Percentiles rank a stretch among this genome's conserved stretches.
Evolutionary conservation across 2,888 invertebrate genomes (phyloP).

Genomic region (Morpho helenor): DNA sequence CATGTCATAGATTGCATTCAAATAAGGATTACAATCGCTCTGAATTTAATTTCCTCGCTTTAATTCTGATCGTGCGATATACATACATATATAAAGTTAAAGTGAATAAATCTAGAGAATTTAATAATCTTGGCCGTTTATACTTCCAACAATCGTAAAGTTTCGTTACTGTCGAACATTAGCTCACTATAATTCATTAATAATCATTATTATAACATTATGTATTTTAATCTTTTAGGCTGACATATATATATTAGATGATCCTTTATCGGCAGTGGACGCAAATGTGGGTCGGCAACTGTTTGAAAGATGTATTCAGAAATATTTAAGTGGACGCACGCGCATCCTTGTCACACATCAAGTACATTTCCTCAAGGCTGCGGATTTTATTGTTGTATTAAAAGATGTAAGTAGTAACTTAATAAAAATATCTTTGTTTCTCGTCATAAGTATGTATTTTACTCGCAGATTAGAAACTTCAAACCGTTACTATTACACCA

Average conservation of each 20-base stretch:
- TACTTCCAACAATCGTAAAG: too few relatives aligned
- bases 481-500: too few relatives aligned
- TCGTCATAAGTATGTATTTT: neutral
- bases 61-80: too few relatives aligned
- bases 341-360: conserved; percentile 92
- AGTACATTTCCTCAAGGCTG: conserved; percentile 80
- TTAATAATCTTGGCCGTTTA: too few relatives aligned
- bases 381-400: conserved; percentile 76
- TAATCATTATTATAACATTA: too few relatives aligned
- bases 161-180: too few relatives aligned
- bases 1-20: too few relatives aligned
- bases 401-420: conserved; percentile 49
- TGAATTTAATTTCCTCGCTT: too few relatives aligned
- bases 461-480: neutral
- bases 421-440: neutral
- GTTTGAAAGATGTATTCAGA: conserved; percentile 86
- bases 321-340: conserved; percentile 82
- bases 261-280: conserved; percentile 91
- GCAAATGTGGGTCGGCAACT: conserved; percentile 86
- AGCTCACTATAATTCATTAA: too few relatives aligned
- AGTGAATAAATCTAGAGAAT: too few relatives aligned
- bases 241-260: conserved; percentile 89
- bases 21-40: too few relatives aligned
- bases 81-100: neutral
- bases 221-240: conserved; percentile 59